Base-by-base conservation (phyloP, 2,888 invertebrate species). In the Noctua janthe region DNA sequence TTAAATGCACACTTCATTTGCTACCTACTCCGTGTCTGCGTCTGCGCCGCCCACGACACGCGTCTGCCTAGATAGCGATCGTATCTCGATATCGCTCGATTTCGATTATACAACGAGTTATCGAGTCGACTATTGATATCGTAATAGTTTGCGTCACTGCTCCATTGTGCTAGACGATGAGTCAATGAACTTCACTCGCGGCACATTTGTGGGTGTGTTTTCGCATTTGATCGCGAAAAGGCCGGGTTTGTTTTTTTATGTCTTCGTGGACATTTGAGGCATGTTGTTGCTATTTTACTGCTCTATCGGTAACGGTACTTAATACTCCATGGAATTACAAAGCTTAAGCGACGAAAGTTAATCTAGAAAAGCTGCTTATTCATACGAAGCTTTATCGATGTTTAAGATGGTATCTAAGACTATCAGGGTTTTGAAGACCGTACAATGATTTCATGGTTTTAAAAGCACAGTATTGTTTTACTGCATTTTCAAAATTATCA, bases 71-170 rank as follows among this genome's bases (percentile, higher is more conserved):
- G 89, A 92, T 89, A 89, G 84, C 88, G 90, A 92, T 93, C 91
- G 89, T 89, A 90, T 92, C 93, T 92, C 88, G 85, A 83, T 91
- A 94, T 94, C 94, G 91, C 82, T 88, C 92, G 93, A 94, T 94
- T 94, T 88, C 92, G 93, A 94, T 94, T 94, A 93, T 92, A 91
- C 92, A 93, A 94, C 92, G 84, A 88, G 91, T 92, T 92, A 92
- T 91, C 90, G 88, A 86, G 84, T 90, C 85, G 88, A 88, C 81
- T 91, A 92, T 92, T 90, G 91, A 90, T 92, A 94, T 85, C 90
- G 91, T 91, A 92, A 93, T 84, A 90, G 89, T 91, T 91, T 92
- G 91, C 93, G 90, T 94, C 94, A 93, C 91, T 89, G 85, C 88
- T 77, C 76, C 80, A 88, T 90, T 90, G 89, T 89, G 82, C 82